Evolutionary conservation across 1,140 invertebrate species (phyloP).

Genomic region (Charaxes varanes): DNA sequence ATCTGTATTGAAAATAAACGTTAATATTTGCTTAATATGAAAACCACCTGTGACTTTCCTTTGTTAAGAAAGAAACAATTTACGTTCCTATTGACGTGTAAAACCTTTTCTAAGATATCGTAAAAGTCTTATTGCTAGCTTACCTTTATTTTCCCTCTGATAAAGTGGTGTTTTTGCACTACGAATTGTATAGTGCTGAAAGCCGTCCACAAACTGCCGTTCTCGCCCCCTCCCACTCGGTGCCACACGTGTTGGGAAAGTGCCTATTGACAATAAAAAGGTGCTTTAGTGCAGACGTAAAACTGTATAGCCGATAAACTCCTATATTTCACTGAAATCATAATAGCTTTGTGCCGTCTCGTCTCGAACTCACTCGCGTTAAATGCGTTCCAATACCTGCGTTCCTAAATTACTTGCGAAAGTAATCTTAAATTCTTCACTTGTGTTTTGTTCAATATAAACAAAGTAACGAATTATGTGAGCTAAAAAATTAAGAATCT

Average conservation of each 20-base stretch:
- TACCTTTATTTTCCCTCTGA: constrained; percentile 71
- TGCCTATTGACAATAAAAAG: constrained; percentile 26
- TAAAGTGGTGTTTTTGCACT: constrained; percentile 71
- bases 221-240: constrained; percentile 40
- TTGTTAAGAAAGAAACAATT: constrained; percentile 1
- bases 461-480: no score
- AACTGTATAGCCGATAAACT: constrained; percentile 3
- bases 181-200: constrained; percentile 70
- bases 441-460: no score
- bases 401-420: no score
- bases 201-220: constrained; percentile 50
- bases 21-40: no score
- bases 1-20: no score
- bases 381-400: no score
- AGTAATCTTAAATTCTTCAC: no score
- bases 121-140: constrained; percentile 10
- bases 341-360: background rate
- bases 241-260: constrained; percentile 51
- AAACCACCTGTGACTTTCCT: no score
- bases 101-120: constrained; percentile 4
- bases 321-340: constrained; percentile 2
- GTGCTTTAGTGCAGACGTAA: constrained; percentile 4
- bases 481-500: no score
- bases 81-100: background rate
- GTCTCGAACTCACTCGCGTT: no score